These are phyloP conservation scores for Meleagris gallopavo DNA, from an alignment of 2,113 vertebrate species.

Conservation along the genomic window DNA sequence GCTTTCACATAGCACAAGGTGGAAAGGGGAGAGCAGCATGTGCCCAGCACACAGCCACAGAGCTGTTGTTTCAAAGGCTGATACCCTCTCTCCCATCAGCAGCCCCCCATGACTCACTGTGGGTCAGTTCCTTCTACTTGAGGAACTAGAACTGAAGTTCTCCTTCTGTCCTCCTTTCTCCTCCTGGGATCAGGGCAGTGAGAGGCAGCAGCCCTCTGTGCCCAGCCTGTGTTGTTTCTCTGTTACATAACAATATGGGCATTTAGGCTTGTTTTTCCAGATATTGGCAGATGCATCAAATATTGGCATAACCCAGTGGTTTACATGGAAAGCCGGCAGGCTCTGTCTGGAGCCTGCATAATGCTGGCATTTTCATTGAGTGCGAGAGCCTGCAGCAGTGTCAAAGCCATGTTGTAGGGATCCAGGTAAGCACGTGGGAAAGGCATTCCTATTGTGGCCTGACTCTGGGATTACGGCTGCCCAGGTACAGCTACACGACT, in stretches of 20 bases:
- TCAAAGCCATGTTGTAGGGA: not conserved
- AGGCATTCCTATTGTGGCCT: fast-evolving
- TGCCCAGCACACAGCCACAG: not conserved
- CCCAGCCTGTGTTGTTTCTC: not conserved
- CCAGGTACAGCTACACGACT: not conserved
- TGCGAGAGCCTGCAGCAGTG: not conserved
- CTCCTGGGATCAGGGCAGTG: not conserved
- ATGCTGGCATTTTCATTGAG: slow-evolving; percentile 4
- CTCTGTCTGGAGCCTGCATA: slow-evolving; percentile 51
- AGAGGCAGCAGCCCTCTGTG: not conserved
- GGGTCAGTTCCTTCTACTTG: not conserved
- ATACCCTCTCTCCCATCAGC: not conserved
- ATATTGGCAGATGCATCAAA: slow-evolving; percentile 60
- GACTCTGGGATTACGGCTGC: not conserved
- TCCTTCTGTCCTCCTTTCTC: slow-evolving; percentile 3
- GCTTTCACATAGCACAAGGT: not conserved
- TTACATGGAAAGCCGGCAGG: slow-evolving; percentile 34
- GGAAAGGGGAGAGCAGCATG: not conserved
- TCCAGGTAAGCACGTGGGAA: slow-evolving; percentile 29
- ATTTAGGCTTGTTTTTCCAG: slow-evolving; percentile 67
- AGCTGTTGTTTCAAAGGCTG: not conserved
- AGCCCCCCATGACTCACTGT: not conserved
- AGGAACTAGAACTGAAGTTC: not conserved
- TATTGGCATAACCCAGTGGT: slow-evolving; percentile 64
- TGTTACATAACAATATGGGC: slow-evolving; percentile 48